Evolutionary conservation across 2,888 invertebrate genomes (phyloP), one percentile per base, ranked within the genome.

Genomic region (Microplitis deprimator): DNA sequence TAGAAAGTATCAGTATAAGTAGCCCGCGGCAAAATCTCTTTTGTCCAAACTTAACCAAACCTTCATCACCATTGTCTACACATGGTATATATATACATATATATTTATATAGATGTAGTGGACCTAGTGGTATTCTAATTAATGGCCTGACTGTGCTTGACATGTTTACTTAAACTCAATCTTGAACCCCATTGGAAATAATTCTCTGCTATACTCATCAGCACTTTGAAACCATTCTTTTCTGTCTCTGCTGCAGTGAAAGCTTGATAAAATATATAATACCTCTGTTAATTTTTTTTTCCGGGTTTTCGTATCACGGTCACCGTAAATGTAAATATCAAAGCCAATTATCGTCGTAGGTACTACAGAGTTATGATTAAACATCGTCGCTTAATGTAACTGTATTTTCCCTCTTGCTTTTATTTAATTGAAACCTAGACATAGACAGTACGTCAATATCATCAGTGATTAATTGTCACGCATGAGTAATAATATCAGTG

Each of bases 321-420:
- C 78, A 79, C 75, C 76, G 65, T 68, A 29, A 20, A 77, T 62
- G 68, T 69, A 75, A 75, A 75, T 62, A 69, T 41, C 68, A 59
- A 38, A 70, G 65, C 77, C 77, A 77, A 77, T 77, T 77, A 74
- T 77, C 77, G 68, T 65, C 59, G 59, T 71, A 70, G 64, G 70
- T 74, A 88, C 88, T 89, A 88, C 88, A 83, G 87, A 89, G 89
- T 89, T 89, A 87, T 88, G 88, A 89, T 89, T 89, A 89, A 89
- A 89, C 87, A 87, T 82, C 67, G 78, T 85, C 79, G 85, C 83
- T 85, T 89, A 88, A 89, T 89, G 89, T 89, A 88, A 87, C 87
- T 86, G 85, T 83, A 86, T 86, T 77, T 75, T 72, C 39, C 50
- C 29, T 38, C 40, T 17, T 72, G 40, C 8, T 72, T 60, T 16